Percentiles rank a stretch among this genome's conserved stretches.
Conservation (phyloP, 2,113 vertebrate species). For the Oophaga pumilio region DNA sequence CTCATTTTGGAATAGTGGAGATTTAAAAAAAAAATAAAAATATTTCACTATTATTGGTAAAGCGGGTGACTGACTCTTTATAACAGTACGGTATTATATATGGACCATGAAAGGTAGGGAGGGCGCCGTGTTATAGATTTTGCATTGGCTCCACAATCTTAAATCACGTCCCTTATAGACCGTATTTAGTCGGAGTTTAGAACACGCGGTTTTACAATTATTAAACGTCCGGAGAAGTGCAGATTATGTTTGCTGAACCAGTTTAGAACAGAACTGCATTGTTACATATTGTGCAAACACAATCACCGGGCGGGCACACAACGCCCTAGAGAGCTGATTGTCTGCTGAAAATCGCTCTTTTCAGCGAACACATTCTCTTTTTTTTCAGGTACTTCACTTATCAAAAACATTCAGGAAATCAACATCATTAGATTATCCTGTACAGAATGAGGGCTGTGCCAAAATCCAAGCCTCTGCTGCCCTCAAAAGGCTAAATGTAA, state of each 20-base stretch:
- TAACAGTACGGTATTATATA: no score
- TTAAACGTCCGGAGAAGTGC: not conserved
- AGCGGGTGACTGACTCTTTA: no score
- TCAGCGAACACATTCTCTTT: not conserved
- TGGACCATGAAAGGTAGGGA: no score
- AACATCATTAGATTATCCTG: not conserved
- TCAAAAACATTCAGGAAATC: not conserved
- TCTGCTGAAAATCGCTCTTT: no score
- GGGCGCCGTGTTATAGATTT: no score
- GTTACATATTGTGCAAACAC: constrained; percentile 18
- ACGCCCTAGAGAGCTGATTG: not conserved
- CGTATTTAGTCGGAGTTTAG: not conserved
- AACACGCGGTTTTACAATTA: no score
- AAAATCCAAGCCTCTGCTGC: constrained; percentile 18
- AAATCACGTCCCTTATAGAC: not conserved
- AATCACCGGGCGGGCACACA: not conserved
- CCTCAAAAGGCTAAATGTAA: not conserved
- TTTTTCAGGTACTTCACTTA: not conserved
- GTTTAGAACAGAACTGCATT: not conserved
- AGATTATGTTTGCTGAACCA: not conserved
- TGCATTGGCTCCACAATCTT: no score
- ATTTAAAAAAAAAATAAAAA: no score
- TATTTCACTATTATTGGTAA: no score
- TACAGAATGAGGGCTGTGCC: not conserved
- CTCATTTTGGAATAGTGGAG: no score